Conservation (phyloP, 2,888 invertebrate genomes). For the Zygothrica quintamaculata region DNA sequence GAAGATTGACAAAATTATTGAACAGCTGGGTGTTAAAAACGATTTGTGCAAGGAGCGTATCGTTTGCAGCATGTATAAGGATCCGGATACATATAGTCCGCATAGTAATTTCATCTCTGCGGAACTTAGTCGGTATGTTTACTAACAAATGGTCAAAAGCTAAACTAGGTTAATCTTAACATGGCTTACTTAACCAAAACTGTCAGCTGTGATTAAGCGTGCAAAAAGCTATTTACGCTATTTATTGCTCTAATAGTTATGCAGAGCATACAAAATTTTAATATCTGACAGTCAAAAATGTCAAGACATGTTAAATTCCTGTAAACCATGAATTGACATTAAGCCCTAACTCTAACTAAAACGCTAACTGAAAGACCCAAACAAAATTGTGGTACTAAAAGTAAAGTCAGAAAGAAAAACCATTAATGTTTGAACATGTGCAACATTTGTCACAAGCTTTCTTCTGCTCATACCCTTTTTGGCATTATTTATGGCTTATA, state of each 20-base stretch:
- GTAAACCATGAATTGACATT: too few relatives aligned
- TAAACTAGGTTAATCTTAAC: background rate
- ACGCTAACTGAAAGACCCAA: too few relatives aligned
- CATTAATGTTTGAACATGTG: background rate
- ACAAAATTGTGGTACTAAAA: too few relatives aligned
- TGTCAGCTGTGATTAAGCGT: slow-evolving; percentile 43
- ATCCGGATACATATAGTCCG: slow-evolving; percentile 92
- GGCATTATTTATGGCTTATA: slow-evolving; percentile 22
- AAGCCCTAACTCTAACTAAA: too few relatives aligned
- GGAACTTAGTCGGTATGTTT: slow-evolving; percentile 93
- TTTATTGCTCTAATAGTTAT: slow-evolving; percentile 70
- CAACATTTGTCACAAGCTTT: slow-evolving; percentile 13
- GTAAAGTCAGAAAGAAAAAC: too few relatives aligned
- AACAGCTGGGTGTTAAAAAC: slow-evolving; percentile 89
- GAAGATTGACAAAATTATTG: slow-evolving; percentile 90
- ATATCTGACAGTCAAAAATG: slow-evolving; percentile 57
- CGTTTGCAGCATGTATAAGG: slow-evolving; percentile 93
- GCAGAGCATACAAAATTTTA: slow-evolving; percentile 45
- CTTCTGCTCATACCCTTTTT: slow-evolving; percentile 2
- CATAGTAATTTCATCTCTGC: slow-evolving; percentile 94
- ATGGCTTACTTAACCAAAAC: background rate
- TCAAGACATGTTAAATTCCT: slow-evolving; percentile 37
- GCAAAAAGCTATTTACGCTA: slow-evolving; percentile 10
- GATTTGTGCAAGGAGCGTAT: slow-evolving; percentile 91
- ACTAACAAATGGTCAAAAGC: background rate